Conservation (phyloP, 2,113 vertebrate genomes). For the Megaceryle torquata region DNA sequence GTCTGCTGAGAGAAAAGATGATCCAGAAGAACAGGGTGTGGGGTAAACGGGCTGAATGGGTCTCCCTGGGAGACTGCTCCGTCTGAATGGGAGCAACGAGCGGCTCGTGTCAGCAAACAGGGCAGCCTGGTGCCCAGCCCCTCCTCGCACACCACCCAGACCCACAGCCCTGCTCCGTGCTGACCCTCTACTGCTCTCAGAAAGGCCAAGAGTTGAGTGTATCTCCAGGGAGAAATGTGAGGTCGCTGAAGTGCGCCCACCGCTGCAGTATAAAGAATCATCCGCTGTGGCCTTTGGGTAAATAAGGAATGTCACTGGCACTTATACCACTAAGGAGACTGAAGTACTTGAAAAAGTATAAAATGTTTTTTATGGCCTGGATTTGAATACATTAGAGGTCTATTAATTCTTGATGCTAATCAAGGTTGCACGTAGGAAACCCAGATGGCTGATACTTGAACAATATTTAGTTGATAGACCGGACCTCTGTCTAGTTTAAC, state of each 20-base stretch:
- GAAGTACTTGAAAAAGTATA: background rate
- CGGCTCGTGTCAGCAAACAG: no score
- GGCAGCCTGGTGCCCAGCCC: rapidly evolving
- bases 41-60: rapidly evolving
- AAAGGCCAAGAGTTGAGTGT: no score
- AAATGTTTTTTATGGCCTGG: background rate
- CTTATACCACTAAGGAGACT: background rate
- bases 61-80: background rate
- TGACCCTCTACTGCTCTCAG: no score
- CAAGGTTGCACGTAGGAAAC: background rate
- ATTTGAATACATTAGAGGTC: background rate
- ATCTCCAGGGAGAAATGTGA: background rate
- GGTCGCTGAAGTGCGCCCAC: background rate
- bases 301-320: background rate
- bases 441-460: background rate
- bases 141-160: rapidly evolving
- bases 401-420: background rate
- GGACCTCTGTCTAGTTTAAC: background rate
- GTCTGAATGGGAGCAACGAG: background rate
- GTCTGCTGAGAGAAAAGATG: background rate
- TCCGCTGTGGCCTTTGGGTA: background rate
- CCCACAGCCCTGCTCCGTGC: background rate
- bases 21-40: no score
- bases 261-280: rapidly evolving
- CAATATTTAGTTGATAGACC: background rate